phyloP scores from a whole-genome alignment of 2,113 vertebrate species.

The Carettochelys insculpta region DNA sequence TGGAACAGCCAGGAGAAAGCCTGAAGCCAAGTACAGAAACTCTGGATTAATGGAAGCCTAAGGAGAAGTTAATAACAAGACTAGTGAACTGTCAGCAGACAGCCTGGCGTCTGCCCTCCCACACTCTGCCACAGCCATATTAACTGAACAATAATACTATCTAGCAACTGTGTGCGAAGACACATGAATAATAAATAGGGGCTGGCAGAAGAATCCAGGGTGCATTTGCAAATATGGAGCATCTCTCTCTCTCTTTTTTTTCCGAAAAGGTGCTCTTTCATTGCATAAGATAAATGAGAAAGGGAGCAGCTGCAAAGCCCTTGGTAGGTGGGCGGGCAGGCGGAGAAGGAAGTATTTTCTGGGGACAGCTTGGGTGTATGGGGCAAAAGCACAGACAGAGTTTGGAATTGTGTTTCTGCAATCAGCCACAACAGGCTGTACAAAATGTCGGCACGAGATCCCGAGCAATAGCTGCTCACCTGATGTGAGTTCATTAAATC shows the following conservation, averaged over 20 bases:
- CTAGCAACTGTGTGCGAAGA: background rate
- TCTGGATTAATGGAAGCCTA: constrained; percentile 68
- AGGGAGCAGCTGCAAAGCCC: background rate
- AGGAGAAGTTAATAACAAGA: constrained; percentile 77
- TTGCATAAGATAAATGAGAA: background rate
- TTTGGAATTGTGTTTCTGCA: background rate
- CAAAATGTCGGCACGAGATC: background rate
- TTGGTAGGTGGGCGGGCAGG: fast-evolving
- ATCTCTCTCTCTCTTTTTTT: background rate
- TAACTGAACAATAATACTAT: constrained; percentile 17
- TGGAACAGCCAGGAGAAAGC: constrained; percentile 62
- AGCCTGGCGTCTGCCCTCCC: constrained; percentile 75
- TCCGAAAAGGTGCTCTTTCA: background rate
- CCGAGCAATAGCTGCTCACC: background rate
- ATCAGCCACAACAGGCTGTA: background rate
- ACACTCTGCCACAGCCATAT: constrained; percentile 58
- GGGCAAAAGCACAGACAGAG: fast-evolving
- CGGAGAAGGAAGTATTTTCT: background rate
- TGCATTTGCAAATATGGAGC: background rate
- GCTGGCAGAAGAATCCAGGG: background rate
- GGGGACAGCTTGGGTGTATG: background rate
- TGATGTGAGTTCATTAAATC: background rate
- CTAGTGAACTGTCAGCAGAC: constrained; percentile 68
- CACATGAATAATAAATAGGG: background rate
- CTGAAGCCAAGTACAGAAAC: constrained; percentile 70